Evolutionary conservation across 2,797 vertebrate genomes (phyloP).

Genomic region (Alauda arvensis): DNA sequence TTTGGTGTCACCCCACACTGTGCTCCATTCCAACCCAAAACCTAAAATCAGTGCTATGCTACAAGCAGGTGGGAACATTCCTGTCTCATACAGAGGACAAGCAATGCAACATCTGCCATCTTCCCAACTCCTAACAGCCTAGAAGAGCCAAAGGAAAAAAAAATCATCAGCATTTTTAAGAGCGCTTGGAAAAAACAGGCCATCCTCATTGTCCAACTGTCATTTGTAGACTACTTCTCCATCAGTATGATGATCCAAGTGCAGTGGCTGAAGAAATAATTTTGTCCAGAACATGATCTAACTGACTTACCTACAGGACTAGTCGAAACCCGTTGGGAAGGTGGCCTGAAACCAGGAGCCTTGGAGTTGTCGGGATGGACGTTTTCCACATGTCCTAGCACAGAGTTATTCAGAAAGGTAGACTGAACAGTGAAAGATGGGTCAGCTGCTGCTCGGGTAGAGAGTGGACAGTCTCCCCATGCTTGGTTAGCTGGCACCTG

Average conservation of each 20-base stretch:
- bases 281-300: background rate
- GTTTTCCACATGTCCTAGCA: slow-evolving; percentile 88
- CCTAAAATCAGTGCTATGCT: background rate
- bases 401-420: slow-evolving; percentile 85
- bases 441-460: slow-evolving; percentile 87
- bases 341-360: slow-evolving; percentile 92
- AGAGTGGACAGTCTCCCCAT: slow-evolving; percentile 91
- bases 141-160: background rate
- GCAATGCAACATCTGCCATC: background rate
- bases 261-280: background rate
- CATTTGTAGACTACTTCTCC: background rate
- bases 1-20: background rate
- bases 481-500: slow-evolving; percentile 93
- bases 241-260: background rate
- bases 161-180: background rate
- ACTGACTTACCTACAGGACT: slow-evolving; percentile 89
- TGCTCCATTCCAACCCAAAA: background rate
- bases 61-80: background rate
- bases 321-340: slow-evolving; percentile 89
- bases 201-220: background rate
- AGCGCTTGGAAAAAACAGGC: background rate
- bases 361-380: slow-evolving; percentile 93
- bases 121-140: background rate
- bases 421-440: slow-evolving; percentile 87
- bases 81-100: background rate